Conservation (phyloP, 2,797 vertebrate species). For the Pseudocheirus occidentalis region DNA sequence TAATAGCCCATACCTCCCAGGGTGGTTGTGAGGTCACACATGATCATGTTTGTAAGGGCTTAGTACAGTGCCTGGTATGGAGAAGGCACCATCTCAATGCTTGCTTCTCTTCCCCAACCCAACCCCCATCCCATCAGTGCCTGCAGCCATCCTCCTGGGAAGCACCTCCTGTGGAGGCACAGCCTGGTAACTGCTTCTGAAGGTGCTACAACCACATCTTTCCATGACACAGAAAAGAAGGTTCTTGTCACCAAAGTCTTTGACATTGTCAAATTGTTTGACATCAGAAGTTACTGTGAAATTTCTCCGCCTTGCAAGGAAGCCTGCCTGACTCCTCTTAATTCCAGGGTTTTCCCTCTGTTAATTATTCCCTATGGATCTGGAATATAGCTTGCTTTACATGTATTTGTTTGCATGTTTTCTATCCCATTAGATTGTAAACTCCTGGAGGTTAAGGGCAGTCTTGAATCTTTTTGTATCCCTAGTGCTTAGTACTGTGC, state of each 20-base stretch:
- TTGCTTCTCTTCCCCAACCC: background rate
- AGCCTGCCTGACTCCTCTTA: background rate
- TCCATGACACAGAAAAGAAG: background rate
- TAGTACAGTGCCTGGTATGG: background rate
- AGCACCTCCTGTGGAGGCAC: background rate
- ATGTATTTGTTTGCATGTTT: background rate
- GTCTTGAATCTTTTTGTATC: background rate
- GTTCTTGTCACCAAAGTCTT: background rate
- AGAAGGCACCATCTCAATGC: background rate
- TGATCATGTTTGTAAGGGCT: background rate
- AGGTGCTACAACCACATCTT: background rate
- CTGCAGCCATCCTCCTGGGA: background rate
- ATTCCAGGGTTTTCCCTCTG: background rate
- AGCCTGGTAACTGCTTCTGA: background rate
- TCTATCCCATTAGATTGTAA: background rate
- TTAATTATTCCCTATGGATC: background rate
- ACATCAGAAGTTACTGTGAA: background rate
- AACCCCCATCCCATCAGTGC: background rate
- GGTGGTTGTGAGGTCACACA: background rate
- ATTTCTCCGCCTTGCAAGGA: background rate
- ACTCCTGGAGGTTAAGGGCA: background rate
- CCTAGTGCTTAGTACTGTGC: background rate
- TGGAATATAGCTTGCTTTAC: background rate
- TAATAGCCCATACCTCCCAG: background rate
- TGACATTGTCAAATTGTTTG: background rate